Evolutionary conservation across 2,888 invertebrate genomes (phyloP).

Genomic region (Lagria hirta): DNA sequence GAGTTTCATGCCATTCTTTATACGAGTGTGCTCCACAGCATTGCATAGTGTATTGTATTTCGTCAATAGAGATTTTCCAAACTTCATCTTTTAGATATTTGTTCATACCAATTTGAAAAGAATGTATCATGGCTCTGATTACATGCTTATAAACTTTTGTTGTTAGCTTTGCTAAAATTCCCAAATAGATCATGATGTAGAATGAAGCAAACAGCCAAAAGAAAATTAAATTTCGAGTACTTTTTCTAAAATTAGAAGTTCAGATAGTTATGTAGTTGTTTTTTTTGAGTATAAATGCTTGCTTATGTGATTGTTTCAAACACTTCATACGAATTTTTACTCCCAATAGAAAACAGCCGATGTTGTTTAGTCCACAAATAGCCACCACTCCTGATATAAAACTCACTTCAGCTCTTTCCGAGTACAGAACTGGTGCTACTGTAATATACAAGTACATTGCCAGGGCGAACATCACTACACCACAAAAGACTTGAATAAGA

Average conservation of each 20-base stretch:
- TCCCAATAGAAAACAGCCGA: constrained; percentile 49
- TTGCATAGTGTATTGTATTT: constrained; percentile 58
- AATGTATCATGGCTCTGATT: constrained; percentile 54
- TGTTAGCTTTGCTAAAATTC: constrained; percentile 46
- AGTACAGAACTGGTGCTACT: constrained; percentile 47
- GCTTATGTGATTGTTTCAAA: constrained; percentile 50
- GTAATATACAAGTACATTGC: constrained; percentile 47
- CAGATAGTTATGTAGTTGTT: constrained; percentile 5
- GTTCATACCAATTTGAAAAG: constrained; percentile 59
- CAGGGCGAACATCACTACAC: constrained; percentile 43
- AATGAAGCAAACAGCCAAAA: constrained; percentile 49
- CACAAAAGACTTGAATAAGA: constrained; percentile 46
- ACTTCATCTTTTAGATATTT: constrained; percentile 59
- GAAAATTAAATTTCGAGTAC: constrained; percentile 47
- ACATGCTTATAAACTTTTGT: constrained; percentile 50
- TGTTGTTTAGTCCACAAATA: constrained; percentile 49
- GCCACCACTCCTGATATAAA: constrained; percentile 51
- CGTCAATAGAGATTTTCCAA: constrained; percentile 62
- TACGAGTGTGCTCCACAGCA: constrained; percentile 62
- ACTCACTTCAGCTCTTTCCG: constrained; percentile 50
- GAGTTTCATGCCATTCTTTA: constrained; percentile 61
- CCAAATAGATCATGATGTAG: constrained; percentile 46
- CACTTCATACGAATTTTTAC: constrained; percentile 50
- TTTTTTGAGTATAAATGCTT: constrained; percentile 27
- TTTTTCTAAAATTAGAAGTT: constrained; percentile 45